Percentiles rank a stretch among this genome's conserved stretches.
Evolutionary conservation across 2,888 invertebrate species (phyloP).

Genomic region (Pyrgus malvae): DNA sequence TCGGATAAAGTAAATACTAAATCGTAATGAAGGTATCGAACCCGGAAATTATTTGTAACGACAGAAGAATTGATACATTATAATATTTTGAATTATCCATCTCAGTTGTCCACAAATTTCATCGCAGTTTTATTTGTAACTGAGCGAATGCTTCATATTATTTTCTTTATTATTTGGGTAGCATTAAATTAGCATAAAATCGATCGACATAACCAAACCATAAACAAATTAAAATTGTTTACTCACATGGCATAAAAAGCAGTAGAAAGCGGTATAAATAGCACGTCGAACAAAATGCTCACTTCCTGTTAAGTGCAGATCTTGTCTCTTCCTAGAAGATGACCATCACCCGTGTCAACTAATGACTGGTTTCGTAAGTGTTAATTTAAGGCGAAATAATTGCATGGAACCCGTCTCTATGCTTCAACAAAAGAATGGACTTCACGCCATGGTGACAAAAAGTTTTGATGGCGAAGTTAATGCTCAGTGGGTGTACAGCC

Average conservation of each 20-base stretch:
- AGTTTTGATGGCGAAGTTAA: neutral
- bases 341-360: conserved; percentile 36
- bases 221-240: conserved; percentile 9
- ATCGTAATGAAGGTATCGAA: no score
- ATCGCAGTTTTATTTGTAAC: no score
- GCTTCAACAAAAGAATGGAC: neutral
- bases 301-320: conserved; percentile 31
- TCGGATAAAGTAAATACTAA: no score
- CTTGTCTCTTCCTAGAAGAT: conserved; percentile 41
- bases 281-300: conserved; percentile 28
- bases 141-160: no score
- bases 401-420: neutral
- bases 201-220: no score
- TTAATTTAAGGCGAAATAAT: conserved; percentile 12
- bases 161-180: no score
- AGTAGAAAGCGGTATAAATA: conserved; percentile 26
- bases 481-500: no score
- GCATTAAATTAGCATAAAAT: no score
- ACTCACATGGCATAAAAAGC: conserved; percentile 9
- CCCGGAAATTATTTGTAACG: no score
- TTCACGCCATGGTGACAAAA: neutral
- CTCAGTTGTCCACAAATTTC: no score
- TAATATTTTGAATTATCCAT: no score
- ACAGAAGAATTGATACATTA: no score
- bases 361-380: conserved; percentile 16